Evolutionary conservation across 2,113 vertebrate species (phyloP).

Genomic region (Typhlomys cinereus): DNA sequence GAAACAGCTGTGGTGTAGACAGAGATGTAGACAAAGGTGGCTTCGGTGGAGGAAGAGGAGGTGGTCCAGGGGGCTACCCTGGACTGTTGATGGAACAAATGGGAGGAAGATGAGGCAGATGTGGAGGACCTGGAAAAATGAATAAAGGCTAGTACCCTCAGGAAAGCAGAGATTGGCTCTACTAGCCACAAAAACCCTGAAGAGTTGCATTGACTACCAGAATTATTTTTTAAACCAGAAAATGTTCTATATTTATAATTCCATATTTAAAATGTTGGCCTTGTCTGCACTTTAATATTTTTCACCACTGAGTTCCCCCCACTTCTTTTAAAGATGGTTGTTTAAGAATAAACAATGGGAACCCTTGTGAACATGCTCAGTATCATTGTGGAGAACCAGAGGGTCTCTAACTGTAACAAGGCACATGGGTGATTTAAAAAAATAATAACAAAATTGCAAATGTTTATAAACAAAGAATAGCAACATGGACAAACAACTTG

Average conservation of each 20-base stretch:
- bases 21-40: conserved; percentile 93
- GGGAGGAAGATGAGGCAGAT: conserved; percentile 86
- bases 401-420: conserved; percentile 81
- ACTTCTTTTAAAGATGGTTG: conserved; percentile 76
- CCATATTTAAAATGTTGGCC: conserved; percentile 91
- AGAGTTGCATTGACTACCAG: conserved; percentile 89
- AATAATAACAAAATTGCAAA: conserved; percentile 85
- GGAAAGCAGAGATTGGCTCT: conserved; percentile 94
- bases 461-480: conserved; percentile 86
- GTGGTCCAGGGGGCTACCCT: conserved; percentile 86
- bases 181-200: conserved; percentile 83
- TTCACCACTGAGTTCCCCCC: conserved; percentile 83
- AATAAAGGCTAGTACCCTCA: conserved; percentile 93
- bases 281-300: conserved; percentile 89
- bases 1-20: conserved; percentile 87
- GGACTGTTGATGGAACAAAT: conserved; percentile 88
- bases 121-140: conserved; percentile 88
- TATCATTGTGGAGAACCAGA: conserved; percentile 78
- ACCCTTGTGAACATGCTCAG: conserved; percentile 82
- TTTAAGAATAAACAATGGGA: conserved; percentile 77
- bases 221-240: conserved; percentile 94
- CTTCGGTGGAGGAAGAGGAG: conserved; percentile 90
- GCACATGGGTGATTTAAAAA: conserved; percentile 84
- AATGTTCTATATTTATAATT: conserved; percentile 97
- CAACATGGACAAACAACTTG: no score